Evolutionary conservation across 1,140 invertebrate species (phyloP).

Genomic region (Frieseomelitta varia): DNA sequence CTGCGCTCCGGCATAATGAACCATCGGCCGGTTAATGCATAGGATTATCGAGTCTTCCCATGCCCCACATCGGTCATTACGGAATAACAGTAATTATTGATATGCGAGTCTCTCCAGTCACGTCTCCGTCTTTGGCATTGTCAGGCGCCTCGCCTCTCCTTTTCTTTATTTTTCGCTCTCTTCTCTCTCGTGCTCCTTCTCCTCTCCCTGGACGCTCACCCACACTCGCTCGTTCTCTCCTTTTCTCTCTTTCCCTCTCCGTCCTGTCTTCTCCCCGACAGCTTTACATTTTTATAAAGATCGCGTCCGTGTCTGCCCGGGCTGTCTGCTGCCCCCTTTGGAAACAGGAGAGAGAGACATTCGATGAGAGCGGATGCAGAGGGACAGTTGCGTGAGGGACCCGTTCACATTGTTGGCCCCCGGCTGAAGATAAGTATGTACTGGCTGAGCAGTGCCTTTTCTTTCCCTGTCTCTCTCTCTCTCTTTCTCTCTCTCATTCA

Average conservation of each 20-base stretch:
- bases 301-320: conserved; percentile 10
- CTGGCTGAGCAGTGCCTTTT: conserved; percentile 52
- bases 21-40: conserved; percentile 78
- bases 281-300: conserved; percentile 47
- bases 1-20: conserved; percentile 73
- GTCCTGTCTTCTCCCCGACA: background rate
- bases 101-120: conserved; percentile 71
- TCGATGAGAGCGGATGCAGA: conserved; percentile 82
- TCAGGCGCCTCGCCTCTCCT: conserved; percentile 58
- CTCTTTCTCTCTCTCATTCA: background rate
- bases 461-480: conserved; percentile 8
- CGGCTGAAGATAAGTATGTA: conserved; percentile 64
- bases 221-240: background rate
- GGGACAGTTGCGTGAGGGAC: conserved; percentile 79
- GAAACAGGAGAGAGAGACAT: conserved; percentile 70
- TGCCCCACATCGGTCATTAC: conserved; percentile 81
- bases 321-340: conserved; percentile 24
- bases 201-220: background rate
- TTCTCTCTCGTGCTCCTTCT: background rate
- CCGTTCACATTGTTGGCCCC: conserved; percentile 74
- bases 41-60: conserved; percentile 82
- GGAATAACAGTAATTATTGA: conserved; percentile 82
- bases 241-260: background rate
- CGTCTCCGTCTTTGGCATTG: conserved; percentile 72
- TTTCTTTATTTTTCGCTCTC: conserved; percentile 54